Base-by-base conservation (phyloP, 2,113 vertebrate species). In the Heterotis niloticus region DNA sequence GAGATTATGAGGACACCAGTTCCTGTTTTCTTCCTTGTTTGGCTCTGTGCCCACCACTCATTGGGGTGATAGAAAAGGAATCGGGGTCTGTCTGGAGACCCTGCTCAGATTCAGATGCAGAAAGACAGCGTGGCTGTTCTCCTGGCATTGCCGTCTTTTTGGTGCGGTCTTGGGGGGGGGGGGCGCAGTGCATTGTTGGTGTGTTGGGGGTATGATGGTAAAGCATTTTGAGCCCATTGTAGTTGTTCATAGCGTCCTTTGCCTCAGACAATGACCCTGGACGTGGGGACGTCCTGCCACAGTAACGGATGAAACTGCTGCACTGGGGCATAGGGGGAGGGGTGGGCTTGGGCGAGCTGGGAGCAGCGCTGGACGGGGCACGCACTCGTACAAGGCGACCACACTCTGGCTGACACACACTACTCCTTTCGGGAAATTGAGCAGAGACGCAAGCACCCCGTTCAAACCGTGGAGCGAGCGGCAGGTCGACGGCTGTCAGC, bases 211-310 rank as follows among this genome's bases (percentile, higher is more conserved):
- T 84, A 90, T 95, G 97, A 99, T 90, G 94, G 91, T 98, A 96
- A 99, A 94, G 91, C 92, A 95, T 96, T 97, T 91, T 98, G 98
- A 98, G 94, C 91, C 90, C 92, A 94, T 98, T 99, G 96, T 99
- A 94, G 94, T 97, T 98, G 96, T 91, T 98, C 95, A 98, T 91
- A 91, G 91, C 89, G 86, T 90, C 92, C 95, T 95, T 88, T 93
- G 85, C 86, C 80, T 76, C 75, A 92, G 94, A 98, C 98, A 98
- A 99, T 95, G 92, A 90, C 88, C 85, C 88, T 89, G 91, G 91
- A 95, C 93, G 94, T 86, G 91, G 92, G 91, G 93, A 94, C 94
- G 91, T 90, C 94, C 94, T 94, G 91, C 94, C 92, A 92, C 88
- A 92, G 93, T 95, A 98, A 97, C 94, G 96, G 95, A 95, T 96